Conservation (phyloP, 2,797 vertebrate genomes). For the Odontamblyopus rebecca region DNA sequence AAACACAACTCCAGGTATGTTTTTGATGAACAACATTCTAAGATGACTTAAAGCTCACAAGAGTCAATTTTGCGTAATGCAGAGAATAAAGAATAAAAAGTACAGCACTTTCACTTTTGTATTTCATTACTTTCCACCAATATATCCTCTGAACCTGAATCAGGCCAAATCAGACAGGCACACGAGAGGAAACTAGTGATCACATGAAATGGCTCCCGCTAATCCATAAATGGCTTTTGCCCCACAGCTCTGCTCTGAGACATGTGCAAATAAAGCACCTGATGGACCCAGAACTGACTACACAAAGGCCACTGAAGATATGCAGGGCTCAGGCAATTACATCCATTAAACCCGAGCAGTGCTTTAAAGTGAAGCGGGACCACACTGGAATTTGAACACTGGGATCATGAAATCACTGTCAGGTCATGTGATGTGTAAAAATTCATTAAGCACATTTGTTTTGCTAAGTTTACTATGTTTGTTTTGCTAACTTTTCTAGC, state of each 20-base stretch:
- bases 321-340: not conserved
- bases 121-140: too few relatives aligned
- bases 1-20: too few relatives aligned
- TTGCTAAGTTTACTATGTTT: too few relatives aligned
- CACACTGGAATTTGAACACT: not conserved
- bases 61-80: too few relatives aligned
- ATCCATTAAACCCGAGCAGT: not conserved
- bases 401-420: conserved; percentile 6
- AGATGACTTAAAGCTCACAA: too few relatives aligned
- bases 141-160: conserved; percentile 17
- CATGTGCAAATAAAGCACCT: conserved; percentile 30
- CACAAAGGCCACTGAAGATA: conserved; percentile 10
- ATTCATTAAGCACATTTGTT: too few relatives aligned
- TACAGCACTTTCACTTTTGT: too few relatives aligned
- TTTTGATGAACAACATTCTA: too few relatives aligned
- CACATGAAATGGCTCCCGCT: conserved; percentile 42
- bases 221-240: conserved; percentile 4
- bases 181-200: not conserved
- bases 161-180: conserved; percentile 14
- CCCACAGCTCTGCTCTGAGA: conserved; percentile 45
- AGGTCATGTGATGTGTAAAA: not conserved
- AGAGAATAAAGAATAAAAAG: too few relatives aligned
- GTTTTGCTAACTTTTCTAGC: too few relatives aligned
- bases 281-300: conserved; percentile 9
- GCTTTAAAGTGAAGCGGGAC: not conserved